These are phyloP conservation scores for Keiferia lycopersicella DNA, from an alignment of 2,888 invertebrate genomes.

Conservation along the genomic window DNA sequence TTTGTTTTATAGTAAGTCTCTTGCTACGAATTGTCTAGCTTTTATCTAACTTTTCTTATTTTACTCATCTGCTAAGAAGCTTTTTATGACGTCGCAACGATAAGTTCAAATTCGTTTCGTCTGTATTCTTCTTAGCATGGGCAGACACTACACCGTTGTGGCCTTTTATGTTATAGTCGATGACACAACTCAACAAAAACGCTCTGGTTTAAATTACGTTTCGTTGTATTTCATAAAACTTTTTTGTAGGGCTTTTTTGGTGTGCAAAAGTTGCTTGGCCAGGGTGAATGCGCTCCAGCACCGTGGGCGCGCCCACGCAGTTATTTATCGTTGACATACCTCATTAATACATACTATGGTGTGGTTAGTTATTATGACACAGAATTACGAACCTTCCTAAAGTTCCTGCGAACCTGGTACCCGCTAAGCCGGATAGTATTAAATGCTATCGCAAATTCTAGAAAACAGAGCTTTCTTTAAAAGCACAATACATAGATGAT, in stretches of 20 bases:
- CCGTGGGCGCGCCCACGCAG: constrained; percentile 53
- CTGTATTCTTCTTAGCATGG: not conserved
- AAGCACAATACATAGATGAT: too few species aligned
- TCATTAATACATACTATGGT: constrained; percentile 30
- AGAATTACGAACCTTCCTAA: constrained; percentile 20
- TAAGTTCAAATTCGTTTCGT: not conserved
- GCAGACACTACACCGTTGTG: not conserved
- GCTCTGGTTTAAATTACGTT: constrained; percentile 32
- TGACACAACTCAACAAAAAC: constrained; percentile 11
- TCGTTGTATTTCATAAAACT: constrained; percentile 28
- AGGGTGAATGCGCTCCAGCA: constrained; percentile 54
- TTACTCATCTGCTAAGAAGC: too few species aligned
- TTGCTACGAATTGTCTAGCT: not conserved
- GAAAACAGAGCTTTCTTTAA: not conserved
- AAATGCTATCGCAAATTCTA: not conserved
- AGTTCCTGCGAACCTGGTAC: constrained; percentile 30
- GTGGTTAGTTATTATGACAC: constrained; percentile 25
- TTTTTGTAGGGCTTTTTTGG: constrained; percentile 39
- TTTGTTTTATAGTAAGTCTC: not conserved
- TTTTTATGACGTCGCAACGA: not conserved
- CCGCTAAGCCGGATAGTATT: not conserved
- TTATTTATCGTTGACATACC: constrained; percentile 43
- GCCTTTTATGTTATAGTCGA: not conserved
- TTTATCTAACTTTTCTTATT: not conserved
- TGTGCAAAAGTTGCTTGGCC: constrained; percentile 51